A percentile compares a stretch with the other conserved stretches of the same genome.
These are phyloP conservation scores for Dendrocincla tyrannina DNA, from an alignment of 2,797 vertebrate genomes.

Conservation along the genomic window DNA sequence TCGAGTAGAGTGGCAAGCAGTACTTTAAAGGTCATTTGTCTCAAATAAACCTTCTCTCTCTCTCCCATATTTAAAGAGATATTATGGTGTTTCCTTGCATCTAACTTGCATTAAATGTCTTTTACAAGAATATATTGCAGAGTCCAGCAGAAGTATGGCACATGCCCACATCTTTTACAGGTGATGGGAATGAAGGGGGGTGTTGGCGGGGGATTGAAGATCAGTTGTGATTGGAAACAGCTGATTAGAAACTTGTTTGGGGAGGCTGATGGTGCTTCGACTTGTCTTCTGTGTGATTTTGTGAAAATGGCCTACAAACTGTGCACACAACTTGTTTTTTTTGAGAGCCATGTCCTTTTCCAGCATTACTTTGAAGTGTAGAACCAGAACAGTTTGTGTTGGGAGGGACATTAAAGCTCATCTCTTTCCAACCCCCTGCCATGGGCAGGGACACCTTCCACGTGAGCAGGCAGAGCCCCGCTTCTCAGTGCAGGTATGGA, in stretches of 20 bases:
- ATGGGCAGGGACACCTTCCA: neutral
- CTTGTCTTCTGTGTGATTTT: neutral
- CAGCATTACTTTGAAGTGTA: neutral
- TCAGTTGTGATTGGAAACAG: neutral
- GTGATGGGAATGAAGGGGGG: neutral
- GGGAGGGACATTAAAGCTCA: neutral
- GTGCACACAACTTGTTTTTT: neutral
- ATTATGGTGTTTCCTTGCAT: neutral
- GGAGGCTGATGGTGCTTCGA: neutral
- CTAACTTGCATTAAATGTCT: neutral
- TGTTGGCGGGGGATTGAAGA: neutral
- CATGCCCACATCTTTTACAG: neutral
- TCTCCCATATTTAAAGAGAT: slow-evolving; percentile 21
- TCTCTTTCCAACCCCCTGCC: neutral
- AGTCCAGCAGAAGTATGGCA: neutral
- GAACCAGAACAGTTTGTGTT: neutral
- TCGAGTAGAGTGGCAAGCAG: neutral
- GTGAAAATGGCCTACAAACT: neutral
- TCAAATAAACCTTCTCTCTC: slow-evolving; percentile 53
- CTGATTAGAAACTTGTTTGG: neutral
- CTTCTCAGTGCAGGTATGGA: fast-evolving
- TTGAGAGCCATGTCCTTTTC: neutral
- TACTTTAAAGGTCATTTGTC: slow-evolving; percentile 63
- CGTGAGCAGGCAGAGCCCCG: neutral
- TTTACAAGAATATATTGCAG: neutral